Conservation (phyloP, 2,888 invertebrate species). For the Caenorhabditis uteleia region DNA sequence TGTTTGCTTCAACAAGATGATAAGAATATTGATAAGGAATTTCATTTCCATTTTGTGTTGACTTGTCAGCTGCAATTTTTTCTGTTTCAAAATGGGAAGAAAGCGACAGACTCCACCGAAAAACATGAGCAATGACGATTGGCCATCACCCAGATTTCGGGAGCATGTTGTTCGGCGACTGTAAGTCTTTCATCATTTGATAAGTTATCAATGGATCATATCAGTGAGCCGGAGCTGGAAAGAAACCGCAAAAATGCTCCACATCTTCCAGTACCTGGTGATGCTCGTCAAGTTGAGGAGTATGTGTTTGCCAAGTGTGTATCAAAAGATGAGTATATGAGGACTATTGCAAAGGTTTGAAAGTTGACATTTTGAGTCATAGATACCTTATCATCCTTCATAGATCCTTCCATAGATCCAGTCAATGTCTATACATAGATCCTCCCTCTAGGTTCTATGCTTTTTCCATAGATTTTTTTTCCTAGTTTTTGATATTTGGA, state of each 20-base stretch:
- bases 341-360: constrained; percentile 67
- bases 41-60: too few species aligned
- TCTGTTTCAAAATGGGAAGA: too few species aligned
- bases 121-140: constrained; percentile 65
- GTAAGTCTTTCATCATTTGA: constrained; percentile 51
- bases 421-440: too few species aligned
- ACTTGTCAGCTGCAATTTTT: too few species aligned
- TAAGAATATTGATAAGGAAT: too few species aligned
- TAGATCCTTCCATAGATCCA: too few species aligned
- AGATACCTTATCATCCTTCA: too few species aligned
- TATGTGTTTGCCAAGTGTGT: constrained; percentile 69
- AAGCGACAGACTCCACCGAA: too few species aligned
- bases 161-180: constrained; percentile 68
- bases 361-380: background rate
- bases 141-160: constrained; percentile 68
- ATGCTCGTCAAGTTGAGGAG: constrained; percentile 68
- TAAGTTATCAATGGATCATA: background rate
- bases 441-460: too few species aligned
- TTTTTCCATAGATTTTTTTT: too few species aligned
- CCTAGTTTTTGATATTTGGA: too few species aligned
- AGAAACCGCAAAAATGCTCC: constrained; percentile 68
- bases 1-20: too few species aligned
- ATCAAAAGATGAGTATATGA: constrained; percentile 69
- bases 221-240: constrained; percentile 67
- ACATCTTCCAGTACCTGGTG: constrained; percentile 67